Evolutionary conservation across 2,113 vertebrate genomes (phyloP).

Genomic region (Morone saxatilis): DNA sequence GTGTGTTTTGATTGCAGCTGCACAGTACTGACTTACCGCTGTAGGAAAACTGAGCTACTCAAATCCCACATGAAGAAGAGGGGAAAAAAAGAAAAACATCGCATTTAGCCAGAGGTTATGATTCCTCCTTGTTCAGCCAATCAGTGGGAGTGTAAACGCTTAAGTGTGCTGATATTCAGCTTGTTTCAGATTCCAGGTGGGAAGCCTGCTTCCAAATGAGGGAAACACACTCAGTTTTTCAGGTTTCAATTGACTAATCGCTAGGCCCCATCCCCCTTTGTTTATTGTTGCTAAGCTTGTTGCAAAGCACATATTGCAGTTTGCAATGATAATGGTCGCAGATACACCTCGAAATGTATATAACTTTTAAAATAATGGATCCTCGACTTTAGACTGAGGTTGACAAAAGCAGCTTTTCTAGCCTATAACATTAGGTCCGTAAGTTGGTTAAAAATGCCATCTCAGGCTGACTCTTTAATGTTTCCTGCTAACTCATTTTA

Average conservation of each 20-base stretch:
- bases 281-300: not conserved
- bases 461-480: not conserved
- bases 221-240: not conserved
- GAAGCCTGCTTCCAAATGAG: not conserved
- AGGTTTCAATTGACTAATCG: not conserved
- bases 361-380: not conserved
- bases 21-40: constrained; percentile 6
- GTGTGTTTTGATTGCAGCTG: constrained; percentile 46
- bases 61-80: not conserved
- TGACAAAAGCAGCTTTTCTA: not conserved
- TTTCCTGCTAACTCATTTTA: not conserved
- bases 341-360: not conserved
- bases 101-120: constrained; percentile 14
- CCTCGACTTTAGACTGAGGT: not conserved
- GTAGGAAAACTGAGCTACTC: constrained; percentile 9
- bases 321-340: not conserved
- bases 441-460: not conserved
- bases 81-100: not conserved
- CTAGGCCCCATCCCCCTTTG: not conserved
- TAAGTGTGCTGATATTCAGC: not conserved
- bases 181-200: constrained; percentile 1
- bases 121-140: not conserved
- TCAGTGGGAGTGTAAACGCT: constrained; percentile 8
- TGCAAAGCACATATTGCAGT: not conserved
- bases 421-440: no score